A percentile compares a stretch with the other conserved stretches of the same genome.
Conservation (phyloP, 2,888 invertebrate genomes). For the Drosophila anomelani region DNA sequence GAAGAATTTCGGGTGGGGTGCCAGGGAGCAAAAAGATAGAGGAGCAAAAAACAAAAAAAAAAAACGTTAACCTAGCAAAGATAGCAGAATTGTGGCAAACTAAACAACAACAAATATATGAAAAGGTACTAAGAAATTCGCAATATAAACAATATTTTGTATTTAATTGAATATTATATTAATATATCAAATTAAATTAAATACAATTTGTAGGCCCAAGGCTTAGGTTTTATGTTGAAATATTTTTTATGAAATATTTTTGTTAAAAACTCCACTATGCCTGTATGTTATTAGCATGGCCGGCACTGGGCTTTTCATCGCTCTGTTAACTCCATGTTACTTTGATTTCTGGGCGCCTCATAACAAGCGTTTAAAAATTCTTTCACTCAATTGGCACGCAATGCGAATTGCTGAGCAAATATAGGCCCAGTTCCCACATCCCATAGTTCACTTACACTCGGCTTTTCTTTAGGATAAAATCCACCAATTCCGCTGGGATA, state of each 20-base stretch:
- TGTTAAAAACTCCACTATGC: neutral
- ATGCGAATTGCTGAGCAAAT: constrained; percentile 6
- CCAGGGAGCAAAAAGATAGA: constrained; percentile 2
- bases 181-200: no score
- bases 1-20: neutral
- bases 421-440: constrained; percentile 6
- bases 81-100: neutral
- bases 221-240: no score
- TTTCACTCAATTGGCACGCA: constrained; percentile 52
- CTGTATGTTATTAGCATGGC: neutral
- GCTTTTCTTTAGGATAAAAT: constrained; percentile 2
- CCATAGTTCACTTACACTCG: neutral
- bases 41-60: neutral
- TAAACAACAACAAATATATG: neutral
- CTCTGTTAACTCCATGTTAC: constrained; percentile 11
- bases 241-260: neutral
- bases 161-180: neutral
- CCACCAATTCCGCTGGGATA: constrained; percentile 2
- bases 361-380: constrained; percentile 66
- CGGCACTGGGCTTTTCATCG: neutral
- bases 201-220: no score
- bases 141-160: neutral
- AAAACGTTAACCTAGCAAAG: constrained; percentile 19
- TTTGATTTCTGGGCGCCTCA: constrained; percentile 59
- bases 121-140: no score